Evolutionary conservation across 2,888 invertebrate genomes (phyloP).

Genomic region (Taphrorychus bicolor): DNA sequence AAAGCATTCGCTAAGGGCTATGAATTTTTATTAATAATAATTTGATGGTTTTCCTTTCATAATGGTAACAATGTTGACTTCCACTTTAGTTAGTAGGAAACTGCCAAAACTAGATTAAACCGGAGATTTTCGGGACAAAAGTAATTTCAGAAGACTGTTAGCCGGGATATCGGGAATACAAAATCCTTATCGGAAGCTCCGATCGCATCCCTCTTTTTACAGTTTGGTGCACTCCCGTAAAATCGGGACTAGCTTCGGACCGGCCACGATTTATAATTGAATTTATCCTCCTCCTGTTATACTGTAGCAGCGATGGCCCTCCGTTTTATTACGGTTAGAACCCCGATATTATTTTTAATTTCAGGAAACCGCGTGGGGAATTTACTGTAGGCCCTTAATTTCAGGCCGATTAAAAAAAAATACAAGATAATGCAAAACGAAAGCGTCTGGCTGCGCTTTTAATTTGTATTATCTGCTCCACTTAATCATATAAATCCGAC

Average conservation of each 20-base stretch:
- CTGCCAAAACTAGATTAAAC: not conserved
- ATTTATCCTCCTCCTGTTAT: conserved; percentile 35
- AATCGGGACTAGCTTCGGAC: conserved; percentile 24
- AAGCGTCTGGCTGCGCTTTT: conserved; percentile 38
- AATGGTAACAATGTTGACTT: no score
- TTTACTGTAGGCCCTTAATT: conserved; percentile 44
- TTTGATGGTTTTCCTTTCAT: no score
- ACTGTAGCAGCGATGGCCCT: conserved; percentile 42
- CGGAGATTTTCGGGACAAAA: not conserved
- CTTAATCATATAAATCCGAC: conserved; percentile 49
- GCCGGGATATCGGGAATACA: conserved; percentile 13
- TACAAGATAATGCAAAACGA: conserved; percentile 48
- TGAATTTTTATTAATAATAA: no score
- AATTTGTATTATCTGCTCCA: conserved; percentile 50
- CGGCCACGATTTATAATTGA: conserved; percentile 40
- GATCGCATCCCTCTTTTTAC: conserved; percentile 32
- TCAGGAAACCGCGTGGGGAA: conserved; percentile 48
- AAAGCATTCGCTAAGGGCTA: no score
- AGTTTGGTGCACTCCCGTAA: conserved; percentile 29
- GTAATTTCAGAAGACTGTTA: conserved; percentile 2
- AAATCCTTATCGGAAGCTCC: conserved; percentile 25
- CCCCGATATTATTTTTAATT: conserved; percentile 51
- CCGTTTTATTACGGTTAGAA: conserved; percentile 40
- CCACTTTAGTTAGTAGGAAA: no score
- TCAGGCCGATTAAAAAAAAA: conserved; percentile 48